phyloP scores from a whole-genome alignment of 2,888 invertebrate species.

The Hypselothyrea guttata region DNA sequence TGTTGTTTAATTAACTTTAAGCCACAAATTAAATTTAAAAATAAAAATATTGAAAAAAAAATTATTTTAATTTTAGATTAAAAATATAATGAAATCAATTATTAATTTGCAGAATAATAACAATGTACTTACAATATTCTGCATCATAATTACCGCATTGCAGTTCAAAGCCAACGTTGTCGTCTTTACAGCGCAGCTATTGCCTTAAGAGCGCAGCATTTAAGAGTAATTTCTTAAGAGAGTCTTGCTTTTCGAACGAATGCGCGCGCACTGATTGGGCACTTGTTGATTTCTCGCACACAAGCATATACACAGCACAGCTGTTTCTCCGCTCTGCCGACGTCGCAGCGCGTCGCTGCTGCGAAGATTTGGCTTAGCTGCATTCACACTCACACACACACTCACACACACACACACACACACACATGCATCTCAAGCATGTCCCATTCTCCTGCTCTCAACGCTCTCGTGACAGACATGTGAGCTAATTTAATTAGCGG shows the following conservation, averaged over 20 bases:
- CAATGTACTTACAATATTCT: too few species aligned
- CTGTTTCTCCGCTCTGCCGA: conserved; percentile 48
- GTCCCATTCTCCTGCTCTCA: conserved; percentile 16
- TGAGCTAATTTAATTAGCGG: conserved; percentile 71
- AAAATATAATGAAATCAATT: too few species aligned
- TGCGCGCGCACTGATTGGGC: conserved; percentile 65
- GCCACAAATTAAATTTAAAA: neutral
- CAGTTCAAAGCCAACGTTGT: conserved; percentile 1
- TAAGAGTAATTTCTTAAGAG: conserved; percentile 18
- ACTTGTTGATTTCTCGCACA: conserved; percentile 66
- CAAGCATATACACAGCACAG: conserved; percentile 38
- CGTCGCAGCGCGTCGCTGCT: conserved; percentile 34
- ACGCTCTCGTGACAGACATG: conserved; percentile 50
- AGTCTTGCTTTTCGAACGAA: too few species aligned
- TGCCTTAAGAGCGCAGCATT: conserved; percentile 25
- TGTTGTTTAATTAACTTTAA: too few species aligned
- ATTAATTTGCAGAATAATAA: too few species aligned
- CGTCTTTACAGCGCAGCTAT: conserved; percentile 1
- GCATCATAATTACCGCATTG: too few species aligned
- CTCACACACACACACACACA: neutral
- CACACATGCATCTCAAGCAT: conserved; percentile 2
- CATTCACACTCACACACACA: conserved; percentile 26
- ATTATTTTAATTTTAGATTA: neutral
- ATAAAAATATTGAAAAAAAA: neutral
- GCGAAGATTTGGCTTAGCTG: conserved; percentile 13